phyloP scores from a whole-genome alignment of 2,797 vertebrate genomes.

The Meda fulgida region DNA sequence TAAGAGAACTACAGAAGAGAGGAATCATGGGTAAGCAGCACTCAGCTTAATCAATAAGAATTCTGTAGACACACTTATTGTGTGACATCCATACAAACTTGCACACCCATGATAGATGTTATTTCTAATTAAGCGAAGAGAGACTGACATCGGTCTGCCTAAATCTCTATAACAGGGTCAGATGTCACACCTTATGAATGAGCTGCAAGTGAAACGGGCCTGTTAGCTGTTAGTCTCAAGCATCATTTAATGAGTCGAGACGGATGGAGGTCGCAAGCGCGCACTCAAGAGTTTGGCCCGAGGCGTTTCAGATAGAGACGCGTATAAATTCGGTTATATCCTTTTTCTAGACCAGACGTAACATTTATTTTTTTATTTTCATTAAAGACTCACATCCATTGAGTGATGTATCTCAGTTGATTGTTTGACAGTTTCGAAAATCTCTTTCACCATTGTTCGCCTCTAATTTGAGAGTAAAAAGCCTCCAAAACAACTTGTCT shows the following conservation, averaged over 20 bases:
- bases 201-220: slow-evolving; percentile 27
- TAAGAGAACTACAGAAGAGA: slow-evolving; percentile 84
- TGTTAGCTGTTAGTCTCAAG: slow-evolving; percentile 35
- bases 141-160: slow-evolving; percentile 54
- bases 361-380: slow-evolving; percentile 43
- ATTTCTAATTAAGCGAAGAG: slow-evolving; percentile 36
- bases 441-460: slow-evolving; percentile 8
- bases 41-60: slow-evolving; percentile 36
- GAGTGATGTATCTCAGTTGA: slow-evolving; percentile 35
- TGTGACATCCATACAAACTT: slow-evolving; percentile 31
- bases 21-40: slow-evolving; percentile 47
- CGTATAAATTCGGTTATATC: slow-evolving; percentile 46
- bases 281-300: slow-evolving; percentile 47
- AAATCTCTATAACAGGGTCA: slow-evolving; percentile 57
- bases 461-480: slow-evolving; percentile 11
- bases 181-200: slow-evolving; percentile 48
- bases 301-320: slow-evolving; percentile 49
- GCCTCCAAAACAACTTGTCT: not conserved
- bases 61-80: slow-evolving; percentile 7
- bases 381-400: slow-evolving; percentile 31
- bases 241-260: slow-evolving; percentile 55
- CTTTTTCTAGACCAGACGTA: slow-evolving; percentile 36
- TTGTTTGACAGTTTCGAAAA: slow-evolving; percentile 43
- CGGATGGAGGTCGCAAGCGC: slow-evolving; percentile 53
- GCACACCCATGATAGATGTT: slow-evolving; percentile 7